Evolutionary conservation across 2,888 invertebrate species (phyloP).

Genomic region (Hydroisotoma schaefferi): DNA sequence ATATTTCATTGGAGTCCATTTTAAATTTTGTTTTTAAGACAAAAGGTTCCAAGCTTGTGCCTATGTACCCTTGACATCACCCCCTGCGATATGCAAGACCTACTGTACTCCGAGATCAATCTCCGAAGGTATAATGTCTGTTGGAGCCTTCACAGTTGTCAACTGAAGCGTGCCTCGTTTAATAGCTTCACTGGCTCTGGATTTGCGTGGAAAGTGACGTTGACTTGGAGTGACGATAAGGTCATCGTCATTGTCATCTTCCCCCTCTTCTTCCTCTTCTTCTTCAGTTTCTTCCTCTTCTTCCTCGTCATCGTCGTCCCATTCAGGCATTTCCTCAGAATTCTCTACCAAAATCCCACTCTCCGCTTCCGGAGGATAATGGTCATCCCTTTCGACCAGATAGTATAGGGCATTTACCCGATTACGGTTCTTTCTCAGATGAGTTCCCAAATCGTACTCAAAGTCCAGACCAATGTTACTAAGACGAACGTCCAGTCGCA

Average conservation of each 20-base stretch:
- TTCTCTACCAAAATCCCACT: constrained; percentile 17
- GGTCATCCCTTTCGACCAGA: constrained; percentile 36
- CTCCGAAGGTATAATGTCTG: neutral
- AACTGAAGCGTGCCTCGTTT: neutral
- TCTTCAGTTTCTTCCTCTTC: constrained; percentile 21
- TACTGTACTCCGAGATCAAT: neutral
- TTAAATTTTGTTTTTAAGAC: neutral
- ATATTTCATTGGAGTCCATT: neutral
- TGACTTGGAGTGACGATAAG: no score
- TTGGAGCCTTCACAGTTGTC: neutral
- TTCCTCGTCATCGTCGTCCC: constrained; percentile 22
- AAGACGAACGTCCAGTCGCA: constrained; percentile 41
- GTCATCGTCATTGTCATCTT: constrained; percentile 4
- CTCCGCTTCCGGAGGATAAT: constrained; percentile 32
- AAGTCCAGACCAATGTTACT: constrained; percentile 36
- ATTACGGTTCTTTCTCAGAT: constrained; percentile 38
- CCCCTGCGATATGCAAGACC: no score
- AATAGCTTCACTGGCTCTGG: neutral
- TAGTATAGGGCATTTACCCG: constrained; percentile 20
- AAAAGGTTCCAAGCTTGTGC: neutral
- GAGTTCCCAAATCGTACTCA: constrained; percentile 36
- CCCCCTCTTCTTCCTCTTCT: constrained; percentile 25
- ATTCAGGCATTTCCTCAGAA: constrained; percentile 16
- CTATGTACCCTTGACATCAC: no score
- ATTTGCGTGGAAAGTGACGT: no score